Conservation (phyloP, 2,797 vertebrate genomes). For the Triplophysa yarkandensis region DNA sequence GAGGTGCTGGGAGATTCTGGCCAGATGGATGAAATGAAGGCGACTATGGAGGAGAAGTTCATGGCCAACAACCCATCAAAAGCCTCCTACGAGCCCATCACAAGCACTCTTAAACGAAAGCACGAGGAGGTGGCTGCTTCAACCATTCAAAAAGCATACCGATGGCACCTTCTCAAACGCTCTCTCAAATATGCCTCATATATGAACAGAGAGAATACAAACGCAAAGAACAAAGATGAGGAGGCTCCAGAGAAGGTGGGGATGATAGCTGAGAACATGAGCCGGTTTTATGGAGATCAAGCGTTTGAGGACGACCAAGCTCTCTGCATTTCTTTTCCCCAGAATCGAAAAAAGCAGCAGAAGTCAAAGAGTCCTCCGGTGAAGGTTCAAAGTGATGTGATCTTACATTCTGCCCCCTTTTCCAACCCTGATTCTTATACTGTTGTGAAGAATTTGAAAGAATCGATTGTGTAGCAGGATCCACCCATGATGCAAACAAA, state of each 20-base stretch:
- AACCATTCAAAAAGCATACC: slow-evolving; percentile 89
- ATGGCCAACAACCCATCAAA: slow-evolving; percentile 94
- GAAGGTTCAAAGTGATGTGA: slow-evolving; percentile 67
- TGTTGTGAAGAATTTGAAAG: slow-evolving; percentile 60
- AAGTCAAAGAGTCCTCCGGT: slow-evolving; percentile 37
- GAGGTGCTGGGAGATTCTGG: slow-evolving; percentile 91
- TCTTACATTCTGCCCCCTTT: slow-evolving; percentile 64
- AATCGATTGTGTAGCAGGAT: slow-evolving; percentile 64
- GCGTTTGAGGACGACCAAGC: neutral
- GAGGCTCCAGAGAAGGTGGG: slow-evolving; percentile 77
- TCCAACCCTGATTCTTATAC: slow-evolving; percentile 7
- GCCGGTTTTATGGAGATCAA: slow-evolving; percentile 73
- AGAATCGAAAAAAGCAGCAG: neutral
- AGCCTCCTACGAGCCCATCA: slow-evolving; percentile 92
- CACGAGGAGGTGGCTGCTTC: slow-evolving; percentile 88
- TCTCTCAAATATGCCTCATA: slow-evolving; percentile 82
- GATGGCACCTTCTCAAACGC: slow-evolving; percentile 81
- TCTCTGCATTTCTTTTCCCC: neutral
- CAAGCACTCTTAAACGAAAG: slow-evolving; percentile 88
- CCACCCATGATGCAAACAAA: neutral
- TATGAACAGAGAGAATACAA: slow-evolving; percentile 73
- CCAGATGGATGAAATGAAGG: slow-evolving; percentile 89
- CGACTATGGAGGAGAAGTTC: slow-evolving; percentile 96
- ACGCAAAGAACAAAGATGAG: slow-evolving; percentile 2
- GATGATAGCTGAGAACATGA: slow-evolving; percentile 76